Conservation (phyloP, 2,113 vertebrate genomes). For the Callithrix jacchus region DNA sequence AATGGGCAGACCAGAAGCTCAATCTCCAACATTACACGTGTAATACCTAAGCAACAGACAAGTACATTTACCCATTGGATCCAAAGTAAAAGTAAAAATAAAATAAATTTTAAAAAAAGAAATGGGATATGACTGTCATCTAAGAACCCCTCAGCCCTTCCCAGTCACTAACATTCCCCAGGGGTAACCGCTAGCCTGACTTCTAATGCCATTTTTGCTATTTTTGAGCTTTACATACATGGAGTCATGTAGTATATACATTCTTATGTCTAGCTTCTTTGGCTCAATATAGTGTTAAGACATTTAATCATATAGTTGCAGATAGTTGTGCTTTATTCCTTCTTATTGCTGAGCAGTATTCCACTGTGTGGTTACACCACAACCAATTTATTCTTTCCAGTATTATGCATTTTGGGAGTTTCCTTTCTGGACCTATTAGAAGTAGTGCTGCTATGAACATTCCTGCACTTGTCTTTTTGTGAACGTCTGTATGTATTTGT, state of each 20-base stretch:
- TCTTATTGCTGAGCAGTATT: not conserved
- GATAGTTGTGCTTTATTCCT: fast-evolving
- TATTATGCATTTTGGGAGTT: no score
- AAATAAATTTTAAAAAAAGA: no score
- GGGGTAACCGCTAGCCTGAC: not conserved
- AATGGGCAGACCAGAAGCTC: no score
- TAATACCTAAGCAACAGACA: no score
- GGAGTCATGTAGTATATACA: not conserved
- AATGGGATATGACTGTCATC: not conserved
- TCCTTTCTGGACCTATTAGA: fast-evolving
- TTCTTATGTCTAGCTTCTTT: not conserved
- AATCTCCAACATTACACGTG: no score
- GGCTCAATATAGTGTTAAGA: not conserved
- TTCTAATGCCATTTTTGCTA: not conserved
- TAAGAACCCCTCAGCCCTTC: not conserved
- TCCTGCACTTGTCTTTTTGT: not conserved
- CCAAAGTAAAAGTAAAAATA: no score
- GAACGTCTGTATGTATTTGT: not conserved
- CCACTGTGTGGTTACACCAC: not conserved
- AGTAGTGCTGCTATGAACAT: no score
- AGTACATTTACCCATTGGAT: no score
- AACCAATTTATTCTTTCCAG: fast-evolving
- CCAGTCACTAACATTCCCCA: not conserved
- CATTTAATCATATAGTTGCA: fast-evolving
- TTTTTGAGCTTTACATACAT: not conserved